phyloP scores from a whole-genome alignment of 1,140 invertebrate genomes.

The Solenopsis fugax region DNA sequence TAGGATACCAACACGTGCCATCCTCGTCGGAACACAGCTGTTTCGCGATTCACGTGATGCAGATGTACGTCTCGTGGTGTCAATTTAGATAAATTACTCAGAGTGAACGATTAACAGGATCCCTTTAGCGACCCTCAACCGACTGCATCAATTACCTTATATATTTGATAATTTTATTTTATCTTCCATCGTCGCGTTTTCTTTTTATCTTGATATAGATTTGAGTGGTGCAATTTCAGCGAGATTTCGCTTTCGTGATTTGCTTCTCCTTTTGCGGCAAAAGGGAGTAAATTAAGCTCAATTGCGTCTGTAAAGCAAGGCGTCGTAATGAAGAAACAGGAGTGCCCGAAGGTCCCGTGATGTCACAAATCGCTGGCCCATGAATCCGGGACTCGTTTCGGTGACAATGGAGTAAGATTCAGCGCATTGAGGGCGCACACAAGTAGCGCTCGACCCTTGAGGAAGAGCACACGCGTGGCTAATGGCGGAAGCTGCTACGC shows the following conservation, averaged over 20 bases:
- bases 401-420: conserved; percentile 73
- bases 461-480: conserved; percentile 57
- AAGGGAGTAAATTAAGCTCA: not conserved
- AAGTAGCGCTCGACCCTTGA: conserved; percentile 47
- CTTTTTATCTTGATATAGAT: conserved; percentile 6
- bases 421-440: conserved; percentile 4
- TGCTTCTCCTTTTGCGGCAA: not conserved
- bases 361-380: conserved; percentile 79
- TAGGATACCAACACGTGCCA: conserved; percentile 73
- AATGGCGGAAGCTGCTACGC: conserved; percentile 77
- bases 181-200: not conserved
- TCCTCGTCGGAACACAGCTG: conserved; percentile 68
- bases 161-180: not conserved
- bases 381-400: conserved; percentile 81
- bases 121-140: not conserved
- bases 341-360: conserved; percentile 66
- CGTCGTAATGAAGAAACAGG: conserved; percentile 45
- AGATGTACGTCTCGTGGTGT: conserved; percentile 56
- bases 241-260: not conserved
- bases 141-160: not conserved
- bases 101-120: not conserved
- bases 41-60: conserved; percentile 69
- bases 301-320: conserved; percentile 7
- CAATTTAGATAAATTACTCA: conserved; percentile 19
- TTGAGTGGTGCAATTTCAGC: not conserved